Percentiles rank a stretch among this genome's conserved stretches.
Conservation (phyloP, 2,113 vertebrate species). For the Camelus bactrianus region DNA sequence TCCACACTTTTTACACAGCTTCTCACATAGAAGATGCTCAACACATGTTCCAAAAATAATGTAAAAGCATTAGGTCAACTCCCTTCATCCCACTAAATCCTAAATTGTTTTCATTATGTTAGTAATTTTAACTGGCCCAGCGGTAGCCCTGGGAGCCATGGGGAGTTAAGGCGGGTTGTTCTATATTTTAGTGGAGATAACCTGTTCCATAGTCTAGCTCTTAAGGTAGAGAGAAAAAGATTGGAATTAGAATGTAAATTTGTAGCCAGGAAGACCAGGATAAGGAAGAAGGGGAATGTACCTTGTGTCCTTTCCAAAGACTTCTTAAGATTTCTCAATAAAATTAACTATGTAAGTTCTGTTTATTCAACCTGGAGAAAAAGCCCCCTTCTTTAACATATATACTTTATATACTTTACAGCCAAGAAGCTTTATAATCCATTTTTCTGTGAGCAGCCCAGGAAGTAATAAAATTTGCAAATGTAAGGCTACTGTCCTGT, state of each 20-base stretch:
- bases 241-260: neutral
- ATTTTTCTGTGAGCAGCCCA: neutral
- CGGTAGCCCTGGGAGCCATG: fast-evolving
- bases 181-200: neutral
- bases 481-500: neutral
- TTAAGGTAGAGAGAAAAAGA: neutral
- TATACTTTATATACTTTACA: neutral
- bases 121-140: neutral
- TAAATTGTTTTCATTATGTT: neutral
- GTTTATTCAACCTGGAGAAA: neutral
- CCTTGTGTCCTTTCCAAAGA: neutral
- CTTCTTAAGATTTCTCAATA: neutral
- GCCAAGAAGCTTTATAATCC: neutral
- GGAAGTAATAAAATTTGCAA: neutral
- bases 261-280: neutral
- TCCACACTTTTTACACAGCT: neutral
- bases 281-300: neutral
- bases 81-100: neutral
- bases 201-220: neutral
- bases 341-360: neutral
- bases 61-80: neutral
- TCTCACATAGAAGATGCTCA: neutral
- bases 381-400: neutral
- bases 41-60: neutral
- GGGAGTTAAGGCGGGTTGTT: neutral